Base-by-base conservation (phyloP, 2,113 vertebrate species). In the Erythrolamprus reginae region DNA sequence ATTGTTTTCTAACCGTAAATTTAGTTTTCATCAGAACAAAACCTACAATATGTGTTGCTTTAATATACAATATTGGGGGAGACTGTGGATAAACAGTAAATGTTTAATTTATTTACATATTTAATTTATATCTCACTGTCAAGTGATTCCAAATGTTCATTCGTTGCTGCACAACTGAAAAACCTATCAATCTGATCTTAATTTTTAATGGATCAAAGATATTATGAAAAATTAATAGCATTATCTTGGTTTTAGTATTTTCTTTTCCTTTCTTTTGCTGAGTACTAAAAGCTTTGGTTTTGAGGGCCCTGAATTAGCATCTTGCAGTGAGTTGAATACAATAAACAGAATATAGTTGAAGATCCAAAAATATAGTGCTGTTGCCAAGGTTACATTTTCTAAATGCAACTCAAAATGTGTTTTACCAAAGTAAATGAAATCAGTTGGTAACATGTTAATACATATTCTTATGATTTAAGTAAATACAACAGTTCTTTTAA, bases 301-400 rank as follows among this genome's bases (percentile, higher is more conserved):
- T 89, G 93, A 91, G 93, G 94, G 89, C 90, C 91, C 84, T 82
- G 86, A 95, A 92, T 0, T 23, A 94, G 48, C 58, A 86, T 95
- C 93, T 10, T 90, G 91, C 96, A 89, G 48, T 94, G 83, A 96
- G 97, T 97, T 97, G 93, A 96, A 97, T 96, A 94, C 97, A 97
- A 97, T 96, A 96, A 97, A 97, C 96, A 97, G 95, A 96, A 95
- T 95, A 96, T 95, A 95, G 95, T 97, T 96, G 95, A 92, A 42
- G 94, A 94, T 95, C 96, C 96, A 97, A 97, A 97, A 97, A 97
- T 96, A 77, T 86, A 90, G 96, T 93, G 92, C 93, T 93, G 97
- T 97, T 97, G 97, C 97, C 97, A 97, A 88, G 97, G 97, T 96
- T 97, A 97, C 97, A 94, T 95, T 94, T 92, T 93, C 95, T 95